phyloP scores from a whole-genome alignment of 2,888 invertebrate species.

The Caenorhabditis auriculariae region DNA sequence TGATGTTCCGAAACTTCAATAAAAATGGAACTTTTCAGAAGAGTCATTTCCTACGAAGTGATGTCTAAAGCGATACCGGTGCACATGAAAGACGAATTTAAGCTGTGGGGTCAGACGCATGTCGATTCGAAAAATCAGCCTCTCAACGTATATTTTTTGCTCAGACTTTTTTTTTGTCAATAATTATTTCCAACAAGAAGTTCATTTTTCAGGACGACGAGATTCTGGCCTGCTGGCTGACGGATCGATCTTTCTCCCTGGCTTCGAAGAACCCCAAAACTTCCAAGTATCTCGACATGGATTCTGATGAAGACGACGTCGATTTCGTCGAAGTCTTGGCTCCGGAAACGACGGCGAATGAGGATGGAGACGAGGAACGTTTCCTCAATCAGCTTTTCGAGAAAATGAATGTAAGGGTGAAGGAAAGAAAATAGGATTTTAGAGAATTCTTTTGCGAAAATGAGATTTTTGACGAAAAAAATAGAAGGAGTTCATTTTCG shows the following conservation, averaged over 20 bases:
- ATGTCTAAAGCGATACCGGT: conserved; percentile 6
- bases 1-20: too few species aligned
- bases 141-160: background rate
- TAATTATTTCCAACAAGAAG: conserved; percentile 4
- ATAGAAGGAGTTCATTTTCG: too few species aligned
- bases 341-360: background rate
- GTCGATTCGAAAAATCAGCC: background rate
- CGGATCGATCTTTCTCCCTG: conserved; percentile 23
- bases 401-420: conserved; percentile 14
- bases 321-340: background rate
- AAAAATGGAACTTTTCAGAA: conserved; percentile 1
- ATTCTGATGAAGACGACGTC: conserved; percentile 4
- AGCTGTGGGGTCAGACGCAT: background rate
- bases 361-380: conserved; percentile 14
- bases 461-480: too few species aligned
- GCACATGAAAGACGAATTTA: background rate
- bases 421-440: too few species aligned
- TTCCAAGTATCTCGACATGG: conserved; percentile 1
- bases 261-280: conserved; percentile 1
- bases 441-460: too few species aligned
- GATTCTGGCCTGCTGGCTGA: conserved; percentile 39
- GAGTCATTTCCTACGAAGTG: conserved; percentile 7
- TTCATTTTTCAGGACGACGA: conserved; percentile 22
- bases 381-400: conserved; percentile 13
- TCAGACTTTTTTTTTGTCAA: too few species aligned